Evolutionary conservation across 2,888 invertebrate genomes (phyloP).

Genomic region (Zygaena filipendulae): DNA sequence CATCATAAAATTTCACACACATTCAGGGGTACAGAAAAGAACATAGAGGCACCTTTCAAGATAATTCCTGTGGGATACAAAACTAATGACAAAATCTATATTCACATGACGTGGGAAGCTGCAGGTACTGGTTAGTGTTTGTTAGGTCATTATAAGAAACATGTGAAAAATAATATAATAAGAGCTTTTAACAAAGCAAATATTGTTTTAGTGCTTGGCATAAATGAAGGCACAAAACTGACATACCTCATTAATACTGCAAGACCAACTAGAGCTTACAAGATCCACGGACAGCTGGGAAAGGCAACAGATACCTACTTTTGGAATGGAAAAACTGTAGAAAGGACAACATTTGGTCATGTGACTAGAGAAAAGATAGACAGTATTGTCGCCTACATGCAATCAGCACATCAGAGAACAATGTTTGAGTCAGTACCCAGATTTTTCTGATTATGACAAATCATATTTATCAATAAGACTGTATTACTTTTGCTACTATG

Average conservation of each 20-base stretch:
- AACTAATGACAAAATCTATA: too few species aligned
- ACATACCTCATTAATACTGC: constrained; percentile 69
- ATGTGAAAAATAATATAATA: too few species aligned
- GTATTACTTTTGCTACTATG: too few species aligned
- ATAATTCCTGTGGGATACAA: too few species aligned
- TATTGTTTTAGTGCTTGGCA: constrained; percentile 77
- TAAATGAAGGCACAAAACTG: constrained; percentile 73
- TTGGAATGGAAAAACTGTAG: constrained; percentile 76
- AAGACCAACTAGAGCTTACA: constrained; percentile 75
- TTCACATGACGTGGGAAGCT: too few species aligned
- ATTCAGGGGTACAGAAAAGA: too few species aligned
- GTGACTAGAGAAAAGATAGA: constrained; percentile 78
- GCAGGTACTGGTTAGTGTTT: too few species aligned
- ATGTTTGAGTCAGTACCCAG: constrained; percentile 81
- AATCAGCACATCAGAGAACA: constrained; percentile 86
- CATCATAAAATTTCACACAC: too few species aligned
- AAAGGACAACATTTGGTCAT: constrained; percentile 76
- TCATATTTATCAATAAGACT: constrained; percentile 1
- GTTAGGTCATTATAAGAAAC: too few species aligned
- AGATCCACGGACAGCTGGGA: constrained; percentile 80
- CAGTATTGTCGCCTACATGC: constrained; percentile 78
- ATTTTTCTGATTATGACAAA: too few species aligned
- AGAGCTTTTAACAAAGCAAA: too few species aligned
- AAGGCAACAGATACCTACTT: constrained; percentile 79
- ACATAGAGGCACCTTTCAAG: too few species aligned